Conservation (phyloP, 2,113 vertebrate genomes). For the Bostrychus sinensis region DNA sequence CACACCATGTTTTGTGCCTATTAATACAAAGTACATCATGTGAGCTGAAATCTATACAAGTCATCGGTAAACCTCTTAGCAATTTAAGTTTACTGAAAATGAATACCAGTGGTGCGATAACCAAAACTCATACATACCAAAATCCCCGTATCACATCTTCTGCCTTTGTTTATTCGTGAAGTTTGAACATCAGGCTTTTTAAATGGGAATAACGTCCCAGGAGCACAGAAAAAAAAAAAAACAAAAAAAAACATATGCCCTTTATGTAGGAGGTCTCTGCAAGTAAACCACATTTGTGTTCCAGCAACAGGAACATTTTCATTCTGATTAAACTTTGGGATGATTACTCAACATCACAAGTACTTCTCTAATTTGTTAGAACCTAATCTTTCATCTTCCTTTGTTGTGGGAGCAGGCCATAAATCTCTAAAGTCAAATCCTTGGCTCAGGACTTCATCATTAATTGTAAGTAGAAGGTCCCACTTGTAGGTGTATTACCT, state of each 20-base stretch:
- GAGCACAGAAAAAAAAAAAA: slow-evolving; percentile 50
- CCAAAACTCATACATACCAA: slow-evolving; percentile 57
- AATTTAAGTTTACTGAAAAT: slow-evolving; percentile 9
- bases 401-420: slow-evolving; percentile 39
- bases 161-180: slow-evolving; percentile 67
- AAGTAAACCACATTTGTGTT: slow-evolving; percentile 52
- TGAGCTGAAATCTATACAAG: slow-evolving; percentile 27
- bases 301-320: slow-evolving; percentile 54
- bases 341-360: slow-evolving; percentile 55
- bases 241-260: too few species aligned
- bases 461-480: slow-evolving; percentile 31
- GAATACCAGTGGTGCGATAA: slow-evolving; percentile 36
- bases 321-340: slow-evolving; percentile 50
- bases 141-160: slow-evolving; percentile 62
- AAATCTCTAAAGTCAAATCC: slow-evolving; percentile 29
- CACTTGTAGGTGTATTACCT: slow-evolving; percentile 22
- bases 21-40: slow-evolving; percentile 49
- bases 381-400: slow-evolving; percentile 49
- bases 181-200: slow-evolving; percentile 66
- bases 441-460: slow-evolving; percentile 14
- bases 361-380: slow-evolving; percentile 21
- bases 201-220: slow-evolving; percentile 65
- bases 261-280: slow-evolving; percentile 51
- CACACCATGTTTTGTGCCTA: slow-evolving; percentile 62
- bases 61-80: not conserved